Conservation (phyloP, 2,113 vertebrate species). For the Plecotus auritus region DNA sequence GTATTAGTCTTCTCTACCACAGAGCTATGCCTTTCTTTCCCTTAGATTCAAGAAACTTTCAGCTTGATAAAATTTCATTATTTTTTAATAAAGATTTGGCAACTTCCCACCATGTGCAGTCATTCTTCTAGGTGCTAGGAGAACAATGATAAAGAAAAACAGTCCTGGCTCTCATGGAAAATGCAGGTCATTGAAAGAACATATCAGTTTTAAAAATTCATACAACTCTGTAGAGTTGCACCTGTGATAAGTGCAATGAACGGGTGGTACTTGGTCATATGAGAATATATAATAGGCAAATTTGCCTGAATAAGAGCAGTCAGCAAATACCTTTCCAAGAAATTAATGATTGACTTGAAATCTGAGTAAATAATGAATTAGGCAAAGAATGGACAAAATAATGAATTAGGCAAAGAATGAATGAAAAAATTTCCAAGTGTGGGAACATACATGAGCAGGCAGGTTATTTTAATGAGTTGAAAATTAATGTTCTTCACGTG, state of each 20-base stretch:
- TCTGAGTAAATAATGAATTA: not conserved
- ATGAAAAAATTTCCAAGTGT: not conserved
- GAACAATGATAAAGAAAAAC: not conserved
- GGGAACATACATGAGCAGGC: not conserved
- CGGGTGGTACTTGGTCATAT: not conserved
- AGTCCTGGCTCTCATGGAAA: not conserved
- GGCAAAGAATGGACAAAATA: not conserved
- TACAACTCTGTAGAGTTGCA: not conserved
- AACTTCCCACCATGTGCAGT: not conserved
- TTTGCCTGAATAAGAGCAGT: not conserved
- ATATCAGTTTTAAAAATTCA: not conserved
- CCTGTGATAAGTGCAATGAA: not conserved
- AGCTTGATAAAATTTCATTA: not conserved
- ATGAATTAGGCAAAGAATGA: not conserved
- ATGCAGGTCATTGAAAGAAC: not conserved
- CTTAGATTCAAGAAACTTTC: not conserved
- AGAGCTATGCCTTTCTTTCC: not conserved
- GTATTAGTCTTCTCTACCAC: not conserved
- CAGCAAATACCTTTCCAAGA: not conserved
- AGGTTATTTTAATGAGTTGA: not conserved
- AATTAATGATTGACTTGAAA: not conserved
- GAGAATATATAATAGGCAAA: not conserved
- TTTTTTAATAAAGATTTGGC: not conserved
- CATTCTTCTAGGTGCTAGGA: not conserved
- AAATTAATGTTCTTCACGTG: not conserved